Conservation (phyloP, 2,888 invertebrate species). For the Adela reaumurella region DNA sequence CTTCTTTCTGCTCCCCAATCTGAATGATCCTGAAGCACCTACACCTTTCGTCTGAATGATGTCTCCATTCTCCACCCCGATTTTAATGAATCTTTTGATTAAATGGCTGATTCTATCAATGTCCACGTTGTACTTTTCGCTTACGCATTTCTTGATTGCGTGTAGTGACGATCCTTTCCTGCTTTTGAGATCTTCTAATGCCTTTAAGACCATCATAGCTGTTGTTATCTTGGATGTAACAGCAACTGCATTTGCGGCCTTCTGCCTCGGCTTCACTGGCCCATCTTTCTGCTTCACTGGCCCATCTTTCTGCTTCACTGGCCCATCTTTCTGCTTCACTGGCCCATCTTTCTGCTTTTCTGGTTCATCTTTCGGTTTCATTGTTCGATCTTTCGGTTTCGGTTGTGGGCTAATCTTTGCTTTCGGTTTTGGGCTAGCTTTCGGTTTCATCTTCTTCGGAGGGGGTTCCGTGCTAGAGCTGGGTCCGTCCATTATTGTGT, state of each 20-base stretch:
- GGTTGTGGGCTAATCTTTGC: too few species aligned
- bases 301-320: too few species aligned
- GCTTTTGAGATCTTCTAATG: constrained; percentile 24
- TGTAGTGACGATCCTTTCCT: constrained; percentile 37
- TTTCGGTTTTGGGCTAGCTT: too few species aligned
- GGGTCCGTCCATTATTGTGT: not conserved
- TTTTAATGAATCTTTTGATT: constrained; percentile 33
- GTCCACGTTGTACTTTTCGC: constrained; percentile 26
- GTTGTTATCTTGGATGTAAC: constrained; percentile 24
- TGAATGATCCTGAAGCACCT: constrained; percentile 38
- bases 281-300: too few species aligned
- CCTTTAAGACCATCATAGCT: constrained; percentile 31
- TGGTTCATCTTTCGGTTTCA: not conserved
- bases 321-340: too few species aligned
- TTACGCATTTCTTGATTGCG: constrained; percentile 37
- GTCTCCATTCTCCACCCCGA: constrained; percentile 27
- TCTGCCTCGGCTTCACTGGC: too few species aligned
- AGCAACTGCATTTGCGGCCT: too few species aligned
- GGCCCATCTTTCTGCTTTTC: too few species aligned
- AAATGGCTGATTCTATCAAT: constrained; percentile 25
- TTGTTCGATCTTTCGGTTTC: not conserved
- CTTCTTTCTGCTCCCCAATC: constrained; percentile 17
- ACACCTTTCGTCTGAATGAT: constrained; percentile 33
- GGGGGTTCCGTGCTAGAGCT: too few species aligned
- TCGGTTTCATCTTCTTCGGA: not conserved